These are phyloP conservation scores for Tolypeutes matacus DNA, from an alignment of 2,797 vertebrate genomes.

Conservation along the genomic window DNA sequence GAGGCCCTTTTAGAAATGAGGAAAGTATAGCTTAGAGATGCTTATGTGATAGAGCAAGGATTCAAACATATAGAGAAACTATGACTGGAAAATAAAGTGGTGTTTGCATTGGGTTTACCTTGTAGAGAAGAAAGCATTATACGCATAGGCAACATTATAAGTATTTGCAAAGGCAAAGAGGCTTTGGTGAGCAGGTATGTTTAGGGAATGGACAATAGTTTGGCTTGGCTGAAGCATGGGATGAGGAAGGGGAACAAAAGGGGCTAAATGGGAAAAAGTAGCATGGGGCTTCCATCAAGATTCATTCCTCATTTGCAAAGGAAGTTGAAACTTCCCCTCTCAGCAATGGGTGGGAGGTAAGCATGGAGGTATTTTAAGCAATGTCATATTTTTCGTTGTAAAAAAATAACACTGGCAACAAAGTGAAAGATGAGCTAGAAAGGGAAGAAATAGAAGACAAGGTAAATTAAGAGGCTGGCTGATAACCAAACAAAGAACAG, in stretches of 20 bases:
- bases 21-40: neutral
- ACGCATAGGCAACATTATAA: neutral
- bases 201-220: neutral
- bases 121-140: neutral
- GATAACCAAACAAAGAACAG: neutral
- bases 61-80: neutral
- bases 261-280: neutral
- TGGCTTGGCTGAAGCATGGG: neutral
- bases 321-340: conserved; percentile 12
- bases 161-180: neutral
- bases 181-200: neutral
- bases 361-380: neutral
- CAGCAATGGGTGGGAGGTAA: too few relatives aligned
- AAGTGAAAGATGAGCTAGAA: neutral
- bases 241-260: neutral
- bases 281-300: neutral
- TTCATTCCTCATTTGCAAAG: neutral
- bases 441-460: neutral
- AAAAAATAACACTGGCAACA: neutral
- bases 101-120: neutral
- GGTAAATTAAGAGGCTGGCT: neutral
- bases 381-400: neutral
- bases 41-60: neutral
- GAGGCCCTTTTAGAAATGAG: neutral
- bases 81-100: neutral